Conservation (phyloP, 1,140 invertebrate species). For the Pseudobourletiella spinata region DNA sequence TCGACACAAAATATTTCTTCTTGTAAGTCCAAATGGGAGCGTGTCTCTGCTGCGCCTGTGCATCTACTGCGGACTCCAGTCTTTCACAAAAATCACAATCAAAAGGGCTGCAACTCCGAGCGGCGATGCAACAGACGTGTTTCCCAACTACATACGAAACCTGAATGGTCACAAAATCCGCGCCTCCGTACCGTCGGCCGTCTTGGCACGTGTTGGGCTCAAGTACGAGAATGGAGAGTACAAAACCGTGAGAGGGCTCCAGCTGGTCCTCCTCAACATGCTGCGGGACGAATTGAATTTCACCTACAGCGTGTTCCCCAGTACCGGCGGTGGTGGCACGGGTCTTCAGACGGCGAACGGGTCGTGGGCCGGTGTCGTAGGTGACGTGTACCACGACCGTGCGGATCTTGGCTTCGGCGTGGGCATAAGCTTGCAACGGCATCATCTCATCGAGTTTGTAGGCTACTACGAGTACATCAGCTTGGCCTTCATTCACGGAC, state of each 20-base stretch:
- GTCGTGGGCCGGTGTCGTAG: constrained; percentile 8
- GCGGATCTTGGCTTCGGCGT: constrained; percentile 7
- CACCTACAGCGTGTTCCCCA: constrained; percentile 8
- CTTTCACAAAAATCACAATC: too few relatives aligned
- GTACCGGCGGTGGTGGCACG: constrained; percentile 10
- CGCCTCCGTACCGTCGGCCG: background rate
- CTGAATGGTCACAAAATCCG: background rate
- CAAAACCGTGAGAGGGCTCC: background rate
- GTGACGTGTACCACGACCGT: constrained; percentile 4
- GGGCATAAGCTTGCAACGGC: background rate
- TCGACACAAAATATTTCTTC: too few relatives aligned
- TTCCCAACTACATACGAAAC: background rate
- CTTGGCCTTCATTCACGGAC: constrained; percentile 14
- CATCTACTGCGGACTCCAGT: too few relatives aligned
- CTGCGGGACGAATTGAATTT: constrained; percentile 9
- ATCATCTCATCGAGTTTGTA: background rate
- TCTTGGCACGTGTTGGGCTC: background rate
- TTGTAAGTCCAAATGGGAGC: too few relatives aligned
- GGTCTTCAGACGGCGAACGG: constrained; percentile 4
- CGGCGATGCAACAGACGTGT: too few relatives aligned
- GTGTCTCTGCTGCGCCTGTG: too few relatives aligned
- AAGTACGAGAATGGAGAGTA: background rate
- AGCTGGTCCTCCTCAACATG: constrained; percentile 1
- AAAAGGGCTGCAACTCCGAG: too few relatives aligned
- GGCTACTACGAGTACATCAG: constrained; percentile 4